Conservation (phyloP, 2,888 invertebrate genomes). For the Tyria jacobaeae region DNA sequence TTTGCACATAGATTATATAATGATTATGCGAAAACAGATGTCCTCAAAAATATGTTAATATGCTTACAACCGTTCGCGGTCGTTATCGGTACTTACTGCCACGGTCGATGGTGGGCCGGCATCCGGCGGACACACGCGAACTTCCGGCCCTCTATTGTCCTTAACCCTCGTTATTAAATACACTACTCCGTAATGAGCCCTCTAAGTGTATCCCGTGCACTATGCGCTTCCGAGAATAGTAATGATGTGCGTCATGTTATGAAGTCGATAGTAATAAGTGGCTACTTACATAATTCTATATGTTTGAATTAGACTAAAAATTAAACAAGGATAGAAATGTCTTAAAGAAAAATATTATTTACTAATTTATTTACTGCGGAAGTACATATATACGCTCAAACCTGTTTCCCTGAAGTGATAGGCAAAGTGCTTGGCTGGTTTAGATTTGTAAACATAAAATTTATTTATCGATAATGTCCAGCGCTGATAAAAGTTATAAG, state of each 20-base stretch:
- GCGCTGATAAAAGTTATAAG: too few species aligned
- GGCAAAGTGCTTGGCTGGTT: too few species aligned
- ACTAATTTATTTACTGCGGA: too few species aligned
- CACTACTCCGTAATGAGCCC: conserved; percentile 61
- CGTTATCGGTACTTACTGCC: conserved; percentile 27
- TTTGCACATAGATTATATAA: conserved; percentile 7
- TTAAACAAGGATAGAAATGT: too few species aligned
- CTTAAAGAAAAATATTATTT: too few species aligned
- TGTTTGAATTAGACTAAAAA: background rate
- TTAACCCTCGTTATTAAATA: conserved; percentile 60
- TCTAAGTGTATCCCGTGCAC: conserved; percentile 49
- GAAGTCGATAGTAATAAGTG: background rate
- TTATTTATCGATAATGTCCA: too few species aligned
- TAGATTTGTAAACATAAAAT: too few species aligned
- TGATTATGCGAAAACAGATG: background rate
- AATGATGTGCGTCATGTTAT: conserved; percentile 42
- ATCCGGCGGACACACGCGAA: conserved; percentile 77
- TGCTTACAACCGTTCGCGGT: conserved; percentile 10
- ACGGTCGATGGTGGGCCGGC: conserved; percentile 69
- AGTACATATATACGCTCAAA: too few species aligned
- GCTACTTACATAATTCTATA: background rate
- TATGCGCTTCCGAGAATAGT: conserved; percentile 48
- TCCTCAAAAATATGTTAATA: conserved; percentile 18
- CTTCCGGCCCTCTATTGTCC: conserved; percentile 79
- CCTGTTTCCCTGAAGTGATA: too few species aligned